Percentiles rank a stretch among this genome's conserved stretches.
Evolutionary conservation across 2,797 vertebrate species (phyloP).

Genomic region (Microctenopoma steveboyesi): DNA sequence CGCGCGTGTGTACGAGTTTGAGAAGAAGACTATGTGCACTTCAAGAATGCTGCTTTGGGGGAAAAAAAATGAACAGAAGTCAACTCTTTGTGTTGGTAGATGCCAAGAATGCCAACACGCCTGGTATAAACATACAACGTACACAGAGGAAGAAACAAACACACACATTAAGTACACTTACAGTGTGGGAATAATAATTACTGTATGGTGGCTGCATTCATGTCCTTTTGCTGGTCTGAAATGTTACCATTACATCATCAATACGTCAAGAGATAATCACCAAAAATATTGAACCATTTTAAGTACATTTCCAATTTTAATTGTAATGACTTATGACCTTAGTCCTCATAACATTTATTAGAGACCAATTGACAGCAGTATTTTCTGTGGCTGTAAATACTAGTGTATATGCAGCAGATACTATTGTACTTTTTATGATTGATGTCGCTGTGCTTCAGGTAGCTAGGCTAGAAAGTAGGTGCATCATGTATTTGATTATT

Average conservation of each 20-base stretch:
- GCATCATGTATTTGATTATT: too few species aligned
- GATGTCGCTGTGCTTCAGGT: too few species aligned
- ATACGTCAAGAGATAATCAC: slow-evolving; percentile 23
- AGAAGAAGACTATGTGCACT: too few species aligned
- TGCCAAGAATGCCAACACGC: background rate
- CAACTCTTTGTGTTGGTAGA: background rate
- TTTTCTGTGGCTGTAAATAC: background rate
- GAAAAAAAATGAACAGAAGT: slow-evolving; percentile 5
- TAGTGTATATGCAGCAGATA: background rate
- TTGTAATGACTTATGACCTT: slow-evolving; percentile 6
- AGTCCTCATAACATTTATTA: slow-evolving; percentile 10
- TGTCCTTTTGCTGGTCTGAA: slow-evolving; percentile 1
- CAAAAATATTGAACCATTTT: too few species aligned
- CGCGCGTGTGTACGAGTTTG: background rate
- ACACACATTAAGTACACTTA: slow-evolving; percentile 16
- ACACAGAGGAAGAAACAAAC: too few species aligned
- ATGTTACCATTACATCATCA: slow-evolving; percentile 28
- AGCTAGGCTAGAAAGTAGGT: too few species aligned
- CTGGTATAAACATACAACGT: background rate
- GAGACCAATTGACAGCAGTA: background rate
- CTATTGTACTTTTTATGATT: too few species aligned
- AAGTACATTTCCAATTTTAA: slow-evolving; percentile 5
- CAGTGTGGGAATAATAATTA: slow-evolving; percentile 36
- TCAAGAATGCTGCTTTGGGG: slow-evolving; percentile 4
- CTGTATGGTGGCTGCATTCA: too few species aligned